These are phyloP conservation scores for Saccostrea glomerata DNA, from an alignment of 1,140 invertebrate species.

Conservation along the genomic window DNA sequence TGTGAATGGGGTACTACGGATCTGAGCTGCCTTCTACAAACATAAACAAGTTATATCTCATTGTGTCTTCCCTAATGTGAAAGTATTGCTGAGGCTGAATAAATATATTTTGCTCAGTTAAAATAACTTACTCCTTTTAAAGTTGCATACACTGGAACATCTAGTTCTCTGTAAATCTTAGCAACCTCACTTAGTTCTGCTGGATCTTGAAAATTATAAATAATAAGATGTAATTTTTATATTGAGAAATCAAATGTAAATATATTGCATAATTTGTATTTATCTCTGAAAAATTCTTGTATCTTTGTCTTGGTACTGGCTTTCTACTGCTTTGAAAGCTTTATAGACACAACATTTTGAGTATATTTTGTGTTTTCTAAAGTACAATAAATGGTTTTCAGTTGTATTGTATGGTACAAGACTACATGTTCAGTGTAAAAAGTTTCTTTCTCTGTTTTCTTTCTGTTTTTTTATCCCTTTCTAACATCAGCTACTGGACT, in stretches of 20 bases:
- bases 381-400: too few species aligned
- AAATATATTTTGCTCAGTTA: not conserved
- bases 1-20: conserved; percentile 95
- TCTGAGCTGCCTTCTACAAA: conserved; percentile 92
- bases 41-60: not conserved
- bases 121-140: conserved; percentile 90
- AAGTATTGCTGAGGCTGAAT: not conserved
- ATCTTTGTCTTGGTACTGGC: too few species aligned
- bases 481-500: too few species aligned
- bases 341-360: too few species aligned
- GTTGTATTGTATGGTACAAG: too few species aligned
- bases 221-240: not conserved
- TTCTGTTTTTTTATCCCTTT: not conserved
- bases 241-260: not conserved
- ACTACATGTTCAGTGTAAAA: too few species aligned
- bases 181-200: conserved; percentile 57
- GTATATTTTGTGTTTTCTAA: too few species aligned
- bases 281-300: too few species aligned
- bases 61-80: not conserved
- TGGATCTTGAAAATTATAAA: not conserved
- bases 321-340: too few species aligned
- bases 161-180: conserved; percentile 78
- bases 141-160: conserved; percentile 95
- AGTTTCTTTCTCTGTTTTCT: not conserved
- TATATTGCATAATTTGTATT: too few species aligned